Evolutionary conservation across 1,140 invertebrate species (phyloP), one percentile per base, ranked within the genome.

Genomic region (Tenebrio molitor): DNA sequence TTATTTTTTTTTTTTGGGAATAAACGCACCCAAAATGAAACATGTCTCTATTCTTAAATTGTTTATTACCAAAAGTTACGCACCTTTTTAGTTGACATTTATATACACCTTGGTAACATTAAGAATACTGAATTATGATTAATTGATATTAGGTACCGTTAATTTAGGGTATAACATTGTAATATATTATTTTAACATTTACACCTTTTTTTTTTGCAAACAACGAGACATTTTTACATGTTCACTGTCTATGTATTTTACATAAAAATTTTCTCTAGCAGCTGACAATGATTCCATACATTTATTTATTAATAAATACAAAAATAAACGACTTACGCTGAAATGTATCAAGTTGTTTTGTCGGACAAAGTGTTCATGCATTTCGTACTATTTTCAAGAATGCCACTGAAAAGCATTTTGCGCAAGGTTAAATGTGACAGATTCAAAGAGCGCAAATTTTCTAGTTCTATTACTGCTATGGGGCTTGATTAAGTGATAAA

Each of bases 81-180:
- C 44, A 58, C 36, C 34, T 19, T 58, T 66, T 41, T 34, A 64
- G 17, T 72, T 73, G 74, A 77, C 76, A 77, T 74, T 72, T 76
- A 76, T 77, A 46, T 77, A 76, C 74, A 77, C 41, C 53, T 76
- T 78, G 80, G 78, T 80, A 81, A 81, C 80, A 81, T 81, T 81
- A 80, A 77, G 78, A 81, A 81, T 81, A 81, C 80, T 81, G 80
- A 74, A 77, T 76, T 72, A 76, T 69, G 73, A 29, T 72, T 74
- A 74, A 63, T 74, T 74, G 69, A 72, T 74, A 66, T 76, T 69
- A 74, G 50, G 63, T 63, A 62, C 53, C 58, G 46, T 74, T 66
- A 46, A 67, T 74, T 68, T 75, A 72, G 42, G 71, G 58, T 65
- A 67, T 69, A 66, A 68, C 63, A 33, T 74, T 74, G 69, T 74